A percentile compares a stretch with the other conserved stretches of the same genome.
These are phyloP conservation scores for Lepidochrysops patricia DNA, from an alignment of 2,888 invertebrate species.

Conservation along the genomic window DNA sequence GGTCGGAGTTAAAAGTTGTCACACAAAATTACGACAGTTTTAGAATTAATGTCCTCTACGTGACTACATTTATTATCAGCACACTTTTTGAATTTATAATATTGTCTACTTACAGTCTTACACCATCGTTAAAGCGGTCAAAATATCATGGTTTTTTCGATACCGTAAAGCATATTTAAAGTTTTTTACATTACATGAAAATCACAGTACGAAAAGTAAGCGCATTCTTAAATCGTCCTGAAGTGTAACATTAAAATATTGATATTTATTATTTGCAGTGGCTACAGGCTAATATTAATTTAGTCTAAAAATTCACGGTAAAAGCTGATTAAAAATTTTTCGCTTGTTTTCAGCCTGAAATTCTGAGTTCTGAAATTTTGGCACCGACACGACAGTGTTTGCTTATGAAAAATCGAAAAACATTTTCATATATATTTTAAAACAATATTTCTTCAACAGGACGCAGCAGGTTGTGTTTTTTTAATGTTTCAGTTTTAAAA, in stretches of 20 bases:
- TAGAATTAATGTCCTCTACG: neutral
- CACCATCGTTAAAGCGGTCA: too few species aligned
- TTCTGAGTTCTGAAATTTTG: neutral
- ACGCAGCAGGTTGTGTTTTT: neutral
- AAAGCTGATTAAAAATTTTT: too few species aligned
- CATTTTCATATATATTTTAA: neutral
- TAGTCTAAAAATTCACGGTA: too few species aligned
- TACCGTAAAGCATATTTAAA: too few species aligned
- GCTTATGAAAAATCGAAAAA: neutral
- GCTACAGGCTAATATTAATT: too few species aligned
- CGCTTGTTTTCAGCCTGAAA: neutral
- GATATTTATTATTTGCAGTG: too few species aligned
- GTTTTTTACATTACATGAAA: too few species aligned
- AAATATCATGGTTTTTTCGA: too few species aligned
- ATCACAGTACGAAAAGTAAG: too few species aligned
- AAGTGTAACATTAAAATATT: too few species aligned
- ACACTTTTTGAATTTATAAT: neutral
- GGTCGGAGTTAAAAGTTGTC: neutral
- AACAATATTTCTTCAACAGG: constrained; percentile 5
- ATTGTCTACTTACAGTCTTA: neutral
- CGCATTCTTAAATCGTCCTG: too few species aligned
- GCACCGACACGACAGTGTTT: neutral
- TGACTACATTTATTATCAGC: neutral
- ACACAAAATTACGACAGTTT: neutral
- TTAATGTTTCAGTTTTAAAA: constrained; percentile 10